These are phyloP conservation scores for Bubo blakistoni DNA, from an alignment of 2,113 vertebrate species.

Conservation along the genomic window DNA sequence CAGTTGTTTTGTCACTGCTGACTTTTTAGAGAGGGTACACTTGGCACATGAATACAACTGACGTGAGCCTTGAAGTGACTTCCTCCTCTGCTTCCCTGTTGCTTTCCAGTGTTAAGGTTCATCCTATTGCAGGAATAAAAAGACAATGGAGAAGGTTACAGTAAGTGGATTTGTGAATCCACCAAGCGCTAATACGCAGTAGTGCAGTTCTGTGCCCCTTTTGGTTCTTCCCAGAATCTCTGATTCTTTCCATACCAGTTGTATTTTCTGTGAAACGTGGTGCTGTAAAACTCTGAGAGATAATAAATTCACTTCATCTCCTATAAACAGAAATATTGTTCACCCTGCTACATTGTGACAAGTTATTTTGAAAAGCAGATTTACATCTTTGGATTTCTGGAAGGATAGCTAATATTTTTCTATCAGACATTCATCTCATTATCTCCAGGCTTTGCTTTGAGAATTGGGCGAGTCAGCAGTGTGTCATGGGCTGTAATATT, in stretches of 20 bases:
- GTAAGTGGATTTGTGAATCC: not conserved
- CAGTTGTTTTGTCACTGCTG: not conserved
- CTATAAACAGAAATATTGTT: not conserved
- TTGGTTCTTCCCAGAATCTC: not conserved
- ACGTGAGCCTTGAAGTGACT: not conserved
- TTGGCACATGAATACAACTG: not conserved
- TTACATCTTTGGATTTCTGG: not conserved
- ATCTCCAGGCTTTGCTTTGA: not conserved
- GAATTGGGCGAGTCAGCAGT: rapidly evolving
- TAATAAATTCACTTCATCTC: not conserved
- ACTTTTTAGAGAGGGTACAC: not conserved
- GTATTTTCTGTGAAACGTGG: not conserved
- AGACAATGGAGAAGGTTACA: not conserved
- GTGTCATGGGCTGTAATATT: not conserved
- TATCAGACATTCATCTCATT: not conserved
- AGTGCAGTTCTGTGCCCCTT: not conserved
- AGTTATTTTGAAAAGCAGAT: not conserved
- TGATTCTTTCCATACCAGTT: not conserved
- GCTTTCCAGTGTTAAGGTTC: not conserved
- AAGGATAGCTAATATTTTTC: not conserved
- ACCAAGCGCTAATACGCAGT: not conserved
- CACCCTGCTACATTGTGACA: not conserved
- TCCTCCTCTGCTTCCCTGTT: not conserved
- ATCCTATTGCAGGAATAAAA: not conserved
- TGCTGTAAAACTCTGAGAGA: not conserved